Evolutionary conservation across 2,113 vertebrate species (phyloP).

Genomic region (Edolisoma coerulescens): DNA sequence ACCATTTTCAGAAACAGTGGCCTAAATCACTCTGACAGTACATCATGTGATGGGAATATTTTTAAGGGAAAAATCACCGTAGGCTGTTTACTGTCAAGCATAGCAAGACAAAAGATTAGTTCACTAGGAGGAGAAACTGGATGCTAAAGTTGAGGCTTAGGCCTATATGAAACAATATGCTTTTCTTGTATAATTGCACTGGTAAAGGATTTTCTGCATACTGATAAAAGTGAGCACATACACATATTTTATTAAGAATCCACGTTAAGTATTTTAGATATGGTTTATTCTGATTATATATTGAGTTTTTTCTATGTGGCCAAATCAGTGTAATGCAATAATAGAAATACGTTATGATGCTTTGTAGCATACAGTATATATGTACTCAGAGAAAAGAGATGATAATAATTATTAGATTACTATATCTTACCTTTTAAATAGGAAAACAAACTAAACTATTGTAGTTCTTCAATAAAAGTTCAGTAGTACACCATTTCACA

Average conservation of each 20-base stretch:
- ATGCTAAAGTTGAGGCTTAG: not conserved
- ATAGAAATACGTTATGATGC: not conserved
- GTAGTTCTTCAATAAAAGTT: not conserved
- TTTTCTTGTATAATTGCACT: not conserved
- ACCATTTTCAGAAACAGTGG: not conserved
- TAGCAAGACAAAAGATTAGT: not conserved
- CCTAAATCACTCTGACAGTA: conserved; percentile 12
- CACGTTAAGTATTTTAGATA: not conserved
- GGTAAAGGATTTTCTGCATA: not conserved
- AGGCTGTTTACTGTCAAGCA: not conserved
- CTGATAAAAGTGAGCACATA: not conserved
- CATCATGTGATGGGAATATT: not conserved
- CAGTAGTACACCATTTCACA: not conserved
- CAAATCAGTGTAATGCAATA: not conserved
- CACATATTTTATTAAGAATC: not conserved
- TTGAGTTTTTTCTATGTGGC: not conserved
- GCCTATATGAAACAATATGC: not conserved
- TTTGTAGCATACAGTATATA: not conserved
- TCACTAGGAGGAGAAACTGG: not conserved
- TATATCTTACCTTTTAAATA: not conserved
- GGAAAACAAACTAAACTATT: not conserved
- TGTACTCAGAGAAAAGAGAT: not conserved
- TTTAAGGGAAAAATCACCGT: not conserved
- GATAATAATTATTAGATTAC: not conserved
- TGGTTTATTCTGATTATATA: not conserved